phyloP scores from a whole-genome alignment of 2,888 invertebrate species.

The Odontomyia ornata region DNA sequence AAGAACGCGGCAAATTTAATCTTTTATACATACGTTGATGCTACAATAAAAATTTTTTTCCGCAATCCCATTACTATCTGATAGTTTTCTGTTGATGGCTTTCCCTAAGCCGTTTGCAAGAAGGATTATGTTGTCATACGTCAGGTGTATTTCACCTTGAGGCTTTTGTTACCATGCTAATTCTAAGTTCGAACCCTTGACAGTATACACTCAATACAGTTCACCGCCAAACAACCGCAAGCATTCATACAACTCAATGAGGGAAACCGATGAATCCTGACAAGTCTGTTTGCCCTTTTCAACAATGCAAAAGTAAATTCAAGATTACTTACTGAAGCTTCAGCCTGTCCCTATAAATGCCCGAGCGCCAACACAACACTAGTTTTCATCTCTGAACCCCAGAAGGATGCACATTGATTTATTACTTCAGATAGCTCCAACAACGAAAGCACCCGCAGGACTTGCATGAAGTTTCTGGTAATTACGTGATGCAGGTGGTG shows the following conservation, averaged over 20 bases:
- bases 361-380: too few species aligned
- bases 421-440: not conserved
- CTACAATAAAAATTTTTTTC: too few species aligned
- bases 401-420: not conserved
- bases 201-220: not conserved
- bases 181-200: too few species aligned
- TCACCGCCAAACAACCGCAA: not conserved
- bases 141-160: too few species aligned
- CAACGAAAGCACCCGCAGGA: conserved; percentile 6
- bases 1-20: too few species aligned
- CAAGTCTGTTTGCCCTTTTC: not conserved
- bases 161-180: too few species aligned
- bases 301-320: not conserved
- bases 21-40: too few species aligned
- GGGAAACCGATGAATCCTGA: not conserved
- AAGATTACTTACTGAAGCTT: not conserved
- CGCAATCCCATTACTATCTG: too few species aligned
- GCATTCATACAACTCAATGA: not conserved
- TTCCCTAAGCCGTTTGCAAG: too few species aligned
- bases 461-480: conserved; percentile 13
- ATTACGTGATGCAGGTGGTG: conserved; percentile 10
- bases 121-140: too few species aligned
- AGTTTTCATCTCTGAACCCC: not conserved
- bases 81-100: too few species aligned
- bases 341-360: not conserved